phyloP scores from a whole-genome alignment of 2,113 vertebrate genomes.

The Peromyscus californicus region DNA sequence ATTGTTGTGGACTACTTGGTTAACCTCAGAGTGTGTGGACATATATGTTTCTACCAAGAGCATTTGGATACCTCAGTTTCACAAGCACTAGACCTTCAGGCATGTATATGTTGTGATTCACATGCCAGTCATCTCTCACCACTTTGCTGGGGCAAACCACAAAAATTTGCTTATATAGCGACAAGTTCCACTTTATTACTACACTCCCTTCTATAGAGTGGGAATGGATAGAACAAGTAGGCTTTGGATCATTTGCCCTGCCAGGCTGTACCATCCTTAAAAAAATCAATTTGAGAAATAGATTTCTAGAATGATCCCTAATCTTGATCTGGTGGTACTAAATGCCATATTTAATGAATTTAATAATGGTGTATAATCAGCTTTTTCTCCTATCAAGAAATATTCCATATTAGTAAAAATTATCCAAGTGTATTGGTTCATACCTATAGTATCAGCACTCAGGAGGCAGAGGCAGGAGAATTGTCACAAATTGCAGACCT shows the following conservation, averaged over 20 bases:
- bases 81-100: slow-evolving; percentile 67
- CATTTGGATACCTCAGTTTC: slow-evolving; percentile 66
- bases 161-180: slow-evolving; percentile 69
- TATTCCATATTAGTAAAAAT: background rate
- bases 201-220: background rate
- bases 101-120: slow-evolving; percentile 61
- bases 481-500: background rate
- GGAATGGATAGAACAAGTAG: background rate
- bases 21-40: slow-evolving; percentile 58
- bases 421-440: background rate
- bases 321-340: background rate
- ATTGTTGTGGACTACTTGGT: slow-evolving; percentile 76
- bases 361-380: background rate
- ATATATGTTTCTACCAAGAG: slow-evolving; percentile 68
- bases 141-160: slow-evolving; percentile 69
- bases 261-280: background rate
- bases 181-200: slow-evolving; percentile 21
- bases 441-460: background rate
- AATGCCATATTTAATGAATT: background rate
- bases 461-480: background rate
- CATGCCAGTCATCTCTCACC: slow-evolving; percentile 58
- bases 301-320: slow-evolving; percentile 3
- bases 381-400: slow-evolving; percentile 17
- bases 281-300: slow-evolving; percentile 33
- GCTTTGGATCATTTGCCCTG: background rate